Conservation (phyloP, 2,888 invertebrate species). For the Drosophila kuntzei region DNA sequence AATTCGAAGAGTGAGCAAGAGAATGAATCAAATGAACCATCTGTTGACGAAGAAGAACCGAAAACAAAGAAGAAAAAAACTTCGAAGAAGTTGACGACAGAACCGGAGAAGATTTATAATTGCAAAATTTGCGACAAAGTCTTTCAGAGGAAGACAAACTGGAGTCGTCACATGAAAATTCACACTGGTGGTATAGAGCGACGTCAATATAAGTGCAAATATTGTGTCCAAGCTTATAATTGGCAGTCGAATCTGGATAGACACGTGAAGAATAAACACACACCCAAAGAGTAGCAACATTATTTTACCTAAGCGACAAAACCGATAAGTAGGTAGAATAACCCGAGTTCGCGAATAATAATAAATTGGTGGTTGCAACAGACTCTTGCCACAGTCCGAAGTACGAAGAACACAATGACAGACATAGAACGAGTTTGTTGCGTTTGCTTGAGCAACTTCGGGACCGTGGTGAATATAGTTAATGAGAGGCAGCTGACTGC, state of each 20-base stretch:
- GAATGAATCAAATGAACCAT: not conserved
- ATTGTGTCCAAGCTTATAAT: not conserved
- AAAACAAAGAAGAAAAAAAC: not conserved
- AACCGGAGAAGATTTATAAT: not conserved
- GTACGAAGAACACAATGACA: not conserved
- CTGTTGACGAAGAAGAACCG: not conserved
- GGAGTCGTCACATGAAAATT: too few relatives aligned
- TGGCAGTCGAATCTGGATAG: not conserved
- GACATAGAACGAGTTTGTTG: slow-evolving; percentile 1
- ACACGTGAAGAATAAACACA: not conserved
- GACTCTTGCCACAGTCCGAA: not conserved
- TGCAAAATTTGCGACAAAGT: not conserved
- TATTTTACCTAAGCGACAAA: not conserved
- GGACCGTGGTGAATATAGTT: not conserved
- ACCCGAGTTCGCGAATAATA: not conserved
- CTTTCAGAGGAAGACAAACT: not conserved
- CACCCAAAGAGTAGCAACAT: not conserved
- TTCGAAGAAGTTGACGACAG: not conserved
- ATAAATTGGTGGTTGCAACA: slow-evolving; percentile 1
- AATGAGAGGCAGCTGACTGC: not conserved
- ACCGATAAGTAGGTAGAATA: not conserved
- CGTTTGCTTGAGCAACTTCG: not conserved
- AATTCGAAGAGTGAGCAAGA: not conserved
- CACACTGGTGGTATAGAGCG: too few relatives aligned
- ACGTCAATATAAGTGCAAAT: not conserved